Percentiles rank a stretch among this genome's conserved stretches.
Evolutionary conservation across 35 echinoderm and acorn worm species (phyloP).

Genomic region (Lytechinus pictus): DNA sequence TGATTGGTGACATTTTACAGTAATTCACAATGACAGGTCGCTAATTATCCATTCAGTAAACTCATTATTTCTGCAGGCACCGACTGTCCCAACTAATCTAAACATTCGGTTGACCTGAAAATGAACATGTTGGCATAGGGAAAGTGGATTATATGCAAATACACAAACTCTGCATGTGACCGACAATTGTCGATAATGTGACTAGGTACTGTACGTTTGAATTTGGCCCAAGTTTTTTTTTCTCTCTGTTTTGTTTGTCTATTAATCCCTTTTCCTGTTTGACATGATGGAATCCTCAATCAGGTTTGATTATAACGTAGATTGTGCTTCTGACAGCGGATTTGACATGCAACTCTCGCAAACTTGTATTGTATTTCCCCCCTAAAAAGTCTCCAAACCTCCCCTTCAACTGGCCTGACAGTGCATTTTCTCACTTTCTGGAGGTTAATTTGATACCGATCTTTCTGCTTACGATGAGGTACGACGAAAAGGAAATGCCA

Average conservation of each 20-base stretch:
- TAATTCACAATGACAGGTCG: not conserved
- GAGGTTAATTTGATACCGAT: not conserved
- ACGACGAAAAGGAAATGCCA: conserved; percentile 15
- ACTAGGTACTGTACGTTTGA: not conserved
- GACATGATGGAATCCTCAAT: not conserved
- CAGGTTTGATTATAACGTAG: not conserved
- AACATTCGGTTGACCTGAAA: not conserved
- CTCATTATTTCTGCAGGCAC: not conserved
- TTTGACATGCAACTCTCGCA: not conserved
- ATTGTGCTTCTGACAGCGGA: not conserved
- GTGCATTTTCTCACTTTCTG: not conserved
- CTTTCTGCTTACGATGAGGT: not conserved
- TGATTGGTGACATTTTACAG: not conserved
- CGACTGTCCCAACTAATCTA: not conserved
- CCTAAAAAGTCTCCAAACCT: not conserved
- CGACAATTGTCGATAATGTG: not conserved
- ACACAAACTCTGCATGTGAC: not conserved
- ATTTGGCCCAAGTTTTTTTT: not conserved
- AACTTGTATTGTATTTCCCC: not conserved
- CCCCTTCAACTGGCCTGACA: not conserved
- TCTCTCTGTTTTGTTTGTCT: not conserved
- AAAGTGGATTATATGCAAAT: not conserved
- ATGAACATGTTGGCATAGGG: not conserved
- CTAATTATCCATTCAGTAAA: not conserved
- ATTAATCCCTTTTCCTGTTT: not conserved